Base-by-base conservation (phyloP, 2,888 invertebrate genomes). In the Pilophorus perplexus region DNA sequence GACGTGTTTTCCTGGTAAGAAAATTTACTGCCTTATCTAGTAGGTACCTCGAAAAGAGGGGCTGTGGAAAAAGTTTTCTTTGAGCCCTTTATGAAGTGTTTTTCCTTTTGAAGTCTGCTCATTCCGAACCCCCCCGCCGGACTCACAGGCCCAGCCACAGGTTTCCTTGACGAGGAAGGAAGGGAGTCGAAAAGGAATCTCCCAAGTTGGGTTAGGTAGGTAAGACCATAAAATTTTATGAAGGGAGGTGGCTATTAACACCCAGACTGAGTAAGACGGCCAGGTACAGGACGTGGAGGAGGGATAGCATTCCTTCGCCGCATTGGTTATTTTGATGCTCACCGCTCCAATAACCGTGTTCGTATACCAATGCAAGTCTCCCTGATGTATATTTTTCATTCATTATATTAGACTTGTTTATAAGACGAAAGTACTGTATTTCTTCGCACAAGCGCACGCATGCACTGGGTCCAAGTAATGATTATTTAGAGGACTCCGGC, bases 201-300 rank as follows among this genome's bases (percentile, higher is more conserved):
- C 10, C 20, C 18, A 23, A n/a, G 27, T 23, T 22, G 48, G 10
- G 48, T 20, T 16, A 37, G 55, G 55, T 55, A 55, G 38, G 55
- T 55, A 55, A 55, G 38, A 62, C 60, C 54, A 69, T 69, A 69
- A 69, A 69, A 48, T 67, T 69, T 69, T 69, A 69, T 69, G 65
- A 54, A 42, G 54, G 64, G 62, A 48, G 67, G 38, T 46, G 37
- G 59, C 69, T 55, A 65, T 65, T 65, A 65, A 65, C 65, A 55
- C 65, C 50, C 18, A 18, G 33, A 25, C 38, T 48, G 33, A 42
- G 33, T 27, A 23, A 25, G 27, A 23, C 42, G 62, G 25, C 22
- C 23, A 48, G 10, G 38, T 46, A 25, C 64, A 64, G 64, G 64
- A 52, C 50, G 52, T 52, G 52, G 64, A 23, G 46, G 46, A 38